Base-by-base conservation (phyloP, 2,113 vertebrate genomes). In the Litocranius walleri region DNA sequence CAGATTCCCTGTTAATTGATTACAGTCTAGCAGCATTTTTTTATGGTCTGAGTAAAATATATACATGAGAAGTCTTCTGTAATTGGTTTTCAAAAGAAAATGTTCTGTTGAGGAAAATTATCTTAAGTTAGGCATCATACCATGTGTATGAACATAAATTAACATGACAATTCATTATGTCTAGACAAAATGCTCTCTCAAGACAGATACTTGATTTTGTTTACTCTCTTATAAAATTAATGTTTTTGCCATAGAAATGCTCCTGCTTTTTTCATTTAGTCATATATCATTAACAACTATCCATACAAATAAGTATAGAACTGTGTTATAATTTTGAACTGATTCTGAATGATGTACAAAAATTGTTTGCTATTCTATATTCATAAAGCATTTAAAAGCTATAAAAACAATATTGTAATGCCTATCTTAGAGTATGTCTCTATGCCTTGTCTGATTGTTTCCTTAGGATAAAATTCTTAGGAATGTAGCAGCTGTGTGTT, bases 61-160 rank as follows among this genome's bases (percentile, higher is more conserved):
- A 59, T 94, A 82, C n/a, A 5, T 94, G 86, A 27, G 81, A 62
- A 92, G 13, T 96, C 94, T 94, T 95, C 52, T 93, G 0, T 94
- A 87, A 90, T 62, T 95, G 50, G 71, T 83, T 95, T 96, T 95
- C 23, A 90, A 95, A 92, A 95, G 84, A 92, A 92, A 95, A 62
- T 96, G 57, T 98, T 96, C 13, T 94, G 27, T 54, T 93, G 81
- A 94, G 87, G 64, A 97, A 97, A 94, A 59, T 90, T 77, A 16
- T 89, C 14, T 11, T 9, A 95, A 90, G 48, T 94, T 94, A 78
- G 54, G 30, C 43, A 64, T 86, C 89, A 13, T 88, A 57, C 92
- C 48, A 91, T 97, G 45, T 85, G 88, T 88, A 62, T 91, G 48
- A 67, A 85, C 30, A 96, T 91, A 90, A 91, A 96, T 93, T 87